Base-by-base conservation (phyloP, 2,797 vertebrate species). In the Myripristis murdjan region DNA sequence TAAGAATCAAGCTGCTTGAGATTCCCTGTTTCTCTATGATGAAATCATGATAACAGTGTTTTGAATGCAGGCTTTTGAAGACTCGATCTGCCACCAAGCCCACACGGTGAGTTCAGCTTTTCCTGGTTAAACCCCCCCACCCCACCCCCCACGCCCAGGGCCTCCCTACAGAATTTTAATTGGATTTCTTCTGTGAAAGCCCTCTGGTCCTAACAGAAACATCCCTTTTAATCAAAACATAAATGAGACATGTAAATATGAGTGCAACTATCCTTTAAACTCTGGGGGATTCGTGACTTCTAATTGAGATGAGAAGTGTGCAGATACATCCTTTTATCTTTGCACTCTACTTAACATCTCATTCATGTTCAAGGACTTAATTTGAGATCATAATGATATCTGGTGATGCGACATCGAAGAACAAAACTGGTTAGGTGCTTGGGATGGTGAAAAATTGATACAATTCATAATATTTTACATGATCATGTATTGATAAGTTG, bases 221-320 rank as follows among this genome's bases (percentile, higher is more conserved):
- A 78, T 89, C 55, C 77, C 81, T 91, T 90, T 89, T 77, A 84
- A 91, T 90, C 87, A 86, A 87, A 88, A 83, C 86, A 85, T 79
- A 86, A 87, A 90, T 79, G 83, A 85, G 65, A 88, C 81, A 67
- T 81, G 76, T 51, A 75, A 69, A 84, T 80, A 75, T 78, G 70
- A 80, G 70, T 61, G 63, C 66, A 79, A 59, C 69, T 73, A 80
- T 83, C 64, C 44, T 63, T 7, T 24, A 58, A 79, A 77, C 88
- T 83, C 81, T 51, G 62, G 77, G 87, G 88, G 73, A 70, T 85
- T 67, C 52, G 62, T 54, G 58, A 31, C 64, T 87, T 83, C 75
- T 81, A 75, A 81, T 64, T 83, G 84, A 87, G 73, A 71, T 59
- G 59, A 70, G 60, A 66, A 79, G 39, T 71, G 59, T 58, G 51